Conservation (phyloP, 2,888 invertebrate species). For the Plusia festucae region DNA sequence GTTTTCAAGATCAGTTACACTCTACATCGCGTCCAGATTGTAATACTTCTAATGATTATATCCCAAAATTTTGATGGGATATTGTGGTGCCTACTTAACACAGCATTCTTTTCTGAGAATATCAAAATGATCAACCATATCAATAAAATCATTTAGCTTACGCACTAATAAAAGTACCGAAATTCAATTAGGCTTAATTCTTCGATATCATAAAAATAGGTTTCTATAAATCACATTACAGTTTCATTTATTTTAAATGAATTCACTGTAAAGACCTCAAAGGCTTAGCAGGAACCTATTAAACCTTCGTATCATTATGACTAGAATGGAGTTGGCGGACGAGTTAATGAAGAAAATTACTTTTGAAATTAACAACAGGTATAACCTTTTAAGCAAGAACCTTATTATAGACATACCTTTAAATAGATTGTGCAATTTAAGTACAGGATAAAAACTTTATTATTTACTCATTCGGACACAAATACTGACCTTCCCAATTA, state of each 20-base stretch:
- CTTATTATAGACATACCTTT: constrained; percentile 22
- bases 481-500: background rate
- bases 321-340: constrained; percentile 38
- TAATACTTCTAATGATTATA: background rate
- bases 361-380: constrained; percentile 37
- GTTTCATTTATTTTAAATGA: background rate
- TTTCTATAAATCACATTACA: background rate
- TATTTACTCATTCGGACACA: constrained; percentile 6
- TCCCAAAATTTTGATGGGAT: background rate
- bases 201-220: background rate
- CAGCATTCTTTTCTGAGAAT: too few relatives aligned
- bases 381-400: constrained; percentile 33
- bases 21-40: background rate
- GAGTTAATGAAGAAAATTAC: constrained; percentile 45
- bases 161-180: background rate
- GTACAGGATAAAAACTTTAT: constrained; percentile 2
- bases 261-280: constrained; percentile 46
- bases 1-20: constrained; percentile 33
- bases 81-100: too few relatives aligned
- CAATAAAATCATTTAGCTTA: background rate
- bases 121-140: too few relatives aligned
- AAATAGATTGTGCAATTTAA: constrained; percentile 16
- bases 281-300: constrained; percentile 50
- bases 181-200: background rate
- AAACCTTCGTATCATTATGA: constrained; percentile 37